Conservation (phyloP, 2,888 invertebrate genomes). For the Trichopria drosophilae region DNA sequence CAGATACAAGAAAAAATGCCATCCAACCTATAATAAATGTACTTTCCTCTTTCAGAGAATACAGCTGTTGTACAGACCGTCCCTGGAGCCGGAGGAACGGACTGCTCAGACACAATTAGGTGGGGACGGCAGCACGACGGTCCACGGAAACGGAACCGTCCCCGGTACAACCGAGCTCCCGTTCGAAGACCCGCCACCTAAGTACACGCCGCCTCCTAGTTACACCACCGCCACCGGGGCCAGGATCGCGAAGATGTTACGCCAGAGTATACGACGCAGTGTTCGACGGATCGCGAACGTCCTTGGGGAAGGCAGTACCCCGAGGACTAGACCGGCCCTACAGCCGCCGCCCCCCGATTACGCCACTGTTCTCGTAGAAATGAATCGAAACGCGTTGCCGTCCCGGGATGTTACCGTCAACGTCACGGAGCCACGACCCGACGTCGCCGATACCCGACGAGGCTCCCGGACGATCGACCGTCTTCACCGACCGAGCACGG, state of each 20-base stretch:
- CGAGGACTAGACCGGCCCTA: constrained; percentile 47
- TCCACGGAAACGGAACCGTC: constrained; percentile 49
- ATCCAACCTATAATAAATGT: neutral
- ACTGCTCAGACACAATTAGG: constrained; percentile 44
- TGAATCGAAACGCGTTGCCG: constrained; percentile 57
- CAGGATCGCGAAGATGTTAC: constrained; percentile 71
- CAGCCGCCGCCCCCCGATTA: constrained; percentile 67
- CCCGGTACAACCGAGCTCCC: constrained; percentile 51
- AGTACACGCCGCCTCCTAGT: constrained; percentile 91
- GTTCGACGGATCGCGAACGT: constrained; percentile 67
- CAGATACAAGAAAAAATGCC: no score
- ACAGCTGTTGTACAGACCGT: constrained; percentile 80
- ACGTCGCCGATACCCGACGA: constrained; percentile 35
- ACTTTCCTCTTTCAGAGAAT: constrained; percentile 69
- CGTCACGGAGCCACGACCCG: constrained; percentile 37
- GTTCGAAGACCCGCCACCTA: constrained; percentile 81
- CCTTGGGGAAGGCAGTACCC: constrained; percentile 59
- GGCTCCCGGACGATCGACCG: no score
- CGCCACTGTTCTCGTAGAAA: constrained; percentile 66
- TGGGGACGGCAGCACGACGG: constrained; percentile 33
- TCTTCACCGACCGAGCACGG: constrained; percentile 9
- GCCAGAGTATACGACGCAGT: constrained; percentile 79
- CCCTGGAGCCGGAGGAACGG: constrained; percentile 62
- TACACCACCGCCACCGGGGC: constrained; percentile 91
- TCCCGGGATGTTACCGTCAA: constrained; percentile 40